Base-by-base conservation (phyloP, 1,140 invertebrate genomes). In the Conopomorpha cramerella region DNA sequence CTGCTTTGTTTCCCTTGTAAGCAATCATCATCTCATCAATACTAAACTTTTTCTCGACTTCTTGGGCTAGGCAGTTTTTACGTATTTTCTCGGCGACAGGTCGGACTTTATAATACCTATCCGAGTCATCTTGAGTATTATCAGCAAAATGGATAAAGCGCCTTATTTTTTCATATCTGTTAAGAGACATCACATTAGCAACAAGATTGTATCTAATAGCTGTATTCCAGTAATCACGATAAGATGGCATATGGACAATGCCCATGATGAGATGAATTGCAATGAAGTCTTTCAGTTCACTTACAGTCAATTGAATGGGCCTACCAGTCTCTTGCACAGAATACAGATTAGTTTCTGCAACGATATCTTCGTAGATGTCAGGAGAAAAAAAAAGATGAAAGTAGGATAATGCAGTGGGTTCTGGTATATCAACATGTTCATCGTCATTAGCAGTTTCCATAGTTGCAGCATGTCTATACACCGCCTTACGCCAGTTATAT, bases 11-110 rank as follows among this genome's bases (percentile, higher is more conserved):
- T 0, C 68, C 68, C 44, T 73, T 76, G 36, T 63, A 77, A 4
- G 51, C 49, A 2, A 74, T 43, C 57, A 78, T 74, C 45, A 55
- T 56, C 44, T 77, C 62, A 43, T 77, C 55, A 15, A 57, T 36
- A 8, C 38, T 41, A 38, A 39, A 46, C n/a, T 39, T 35, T 26
- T 27, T 38, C 37, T 57, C 51, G 14, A 43, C 16, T 17, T 46
- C 35, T 17, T 55, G 11, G 14, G 16, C 33, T 30, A 49, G 19
- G 30, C 37, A 62, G 23, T 48, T 51, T 17, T 45, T 15, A 7
- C 49, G 23, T 7, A 55, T 39, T 8, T 29, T 23, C 16, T 57
- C 44, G 2, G 48, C 7, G 14, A 61, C 4, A 1, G 43, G 47
- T 17, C 45, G 16, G 27, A 60, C 39, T 43, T 60, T 58, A 34